A percentile compares a stretch with the other conserved stretches of the same genome.
Evolutionary conservation across 2,797 vertebrate species (phyloP).

Genomic region (Scleropages formosus): DNA sequence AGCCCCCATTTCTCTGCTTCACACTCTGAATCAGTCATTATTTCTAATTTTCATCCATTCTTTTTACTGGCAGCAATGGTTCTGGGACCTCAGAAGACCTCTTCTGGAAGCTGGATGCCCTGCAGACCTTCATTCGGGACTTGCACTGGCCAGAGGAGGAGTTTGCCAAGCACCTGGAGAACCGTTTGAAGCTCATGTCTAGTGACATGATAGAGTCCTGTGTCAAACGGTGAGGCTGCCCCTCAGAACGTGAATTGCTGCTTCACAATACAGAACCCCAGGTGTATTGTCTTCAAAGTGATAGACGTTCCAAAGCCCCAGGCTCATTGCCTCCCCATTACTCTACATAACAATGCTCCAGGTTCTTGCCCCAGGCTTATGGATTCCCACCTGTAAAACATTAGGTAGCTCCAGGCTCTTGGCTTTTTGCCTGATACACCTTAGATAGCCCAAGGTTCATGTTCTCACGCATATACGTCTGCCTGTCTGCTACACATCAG

Average conservation of each 20-base stretch:
- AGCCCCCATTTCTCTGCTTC: conserved; percentile 48
- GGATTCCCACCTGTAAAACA: too few species aligned
- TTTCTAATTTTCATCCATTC: conserved; percentile 50
- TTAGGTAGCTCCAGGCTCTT: too few species aligned
- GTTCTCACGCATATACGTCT: too few species aligned
- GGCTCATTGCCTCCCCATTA: not conserved
- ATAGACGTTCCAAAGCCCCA: not conserved
- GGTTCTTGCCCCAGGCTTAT: too few species aligned
- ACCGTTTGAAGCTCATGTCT: conserved; percentile 94
- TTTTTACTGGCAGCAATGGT: conserved; percentile 80
- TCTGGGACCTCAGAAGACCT: conserved; percentile 97
- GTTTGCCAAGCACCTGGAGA: conserved; percentile 96
- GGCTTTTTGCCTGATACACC: too few species aligned
- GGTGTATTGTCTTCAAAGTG: not conserved
- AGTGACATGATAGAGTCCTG: conserved; percentile 99
- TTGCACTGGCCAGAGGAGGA: conserved; percentile 98
- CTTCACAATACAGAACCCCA: not conserved
- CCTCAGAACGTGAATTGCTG: not conserved
- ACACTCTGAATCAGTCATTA: conserved; percentile 30
- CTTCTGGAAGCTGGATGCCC: conserved; percentile 98
- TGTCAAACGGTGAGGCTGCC: conserved; percentile 83
- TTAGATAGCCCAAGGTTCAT: too few species aligned
- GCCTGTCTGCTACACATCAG: too few species aligned
- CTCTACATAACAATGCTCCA: too few species aligned
- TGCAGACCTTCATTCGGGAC: conserved; percentile 97